Base-by-base conservation (phyloP, 1,140 invertebrate species). In the Pseudachorutes palmiensis region DNA sequence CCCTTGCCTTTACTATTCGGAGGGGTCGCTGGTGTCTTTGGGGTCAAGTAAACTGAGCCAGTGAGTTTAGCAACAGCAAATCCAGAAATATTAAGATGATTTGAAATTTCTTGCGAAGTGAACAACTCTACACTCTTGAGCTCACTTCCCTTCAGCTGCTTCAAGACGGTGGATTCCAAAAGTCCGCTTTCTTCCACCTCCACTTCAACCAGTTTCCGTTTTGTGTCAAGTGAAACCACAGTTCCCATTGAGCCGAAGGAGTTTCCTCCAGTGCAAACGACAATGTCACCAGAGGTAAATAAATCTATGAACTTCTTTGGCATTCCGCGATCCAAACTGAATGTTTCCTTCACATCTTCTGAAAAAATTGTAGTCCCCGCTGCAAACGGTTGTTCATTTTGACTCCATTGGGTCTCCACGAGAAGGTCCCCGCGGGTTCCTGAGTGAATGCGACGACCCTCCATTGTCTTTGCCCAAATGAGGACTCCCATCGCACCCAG, bases 21-120 rank as follows among this genome's bases (percentile, higher is more conserved):
- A 62, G 16, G 28, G 22, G 2, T 36, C 57, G 55, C 2, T 61
- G 55, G 24, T 48, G 69, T 66, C 60, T 72, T 62, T 0, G 69
- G 65, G 28, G 70, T 32, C 24, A 78, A 69, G 16, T 94, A 87
- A 55, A 96, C 82, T 2, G 85, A 84, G 1, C 92, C 92, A 0
- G 92, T 96, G 19, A 97, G 84, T 28, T 90, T 83, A 0, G 90
- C 88, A 58, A 97, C 75, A 59, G 94, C 78, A 68, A 86, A 83
- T 0, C 81, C 76, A 57, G 82, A 84, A 66, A 96, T 85, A 51
- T 83, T 83, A 60, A 87, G 75, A 70, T 79, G 77, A 66, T 82
- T 80, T 1, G 84, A 82, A 45, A 80, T 76, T 24, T 58, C 62
- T 67, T 75, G 74, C 65, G 76, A 30, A 1, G 68, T 33, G 31